Conservation (phyloP, 2,888 invertebrate species). For the Neoaliturus tenellus region DNA sequence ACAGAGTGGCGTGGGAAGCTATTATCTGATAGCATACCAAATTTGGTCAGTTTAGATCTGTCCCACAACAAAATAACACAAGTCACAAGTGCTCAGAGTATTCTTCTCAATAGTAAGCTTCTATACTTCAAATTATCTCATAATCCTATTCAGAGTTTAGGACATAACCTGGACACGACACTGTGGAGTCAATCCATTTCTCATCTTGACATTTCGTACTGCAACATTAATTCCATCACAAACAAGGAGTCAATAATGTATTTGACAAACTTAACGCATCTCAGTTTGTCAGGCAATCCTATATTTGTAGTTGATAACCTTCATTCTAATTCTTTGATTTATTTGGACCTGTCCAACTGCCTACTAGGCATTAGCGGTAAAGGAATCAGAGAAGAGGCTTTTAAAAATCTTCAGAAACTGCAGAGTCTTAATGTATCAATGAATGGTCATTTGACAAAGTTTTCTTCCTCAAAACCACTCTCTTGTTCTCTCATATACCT, state of each 20-base stretch:
- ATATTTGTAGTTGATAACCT: conserved; percentile 36
- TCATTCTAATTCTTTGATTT: conserved; percentile 2
- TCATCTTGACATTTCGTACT: conserved; percentile 41
- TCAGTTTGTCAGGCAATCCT: conserved; percentile 45
- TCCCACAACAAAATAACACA: conserved; percentile 21
- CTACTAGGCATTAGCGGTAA: conserved; percentile 24
- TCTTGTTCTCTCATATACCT: conserved; percentile 26
- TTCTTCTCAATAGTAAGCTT: conserved; percentile 12
- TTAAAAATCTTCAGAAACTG: conserved; percentile 37
- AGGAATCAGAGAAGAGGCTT: conserved; percentile 40
- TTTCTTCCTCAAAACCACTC: conserved; percentile 17
- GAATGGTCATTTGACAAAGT: conserved; percentile 40
- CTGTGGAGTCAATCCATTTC: conserved; percentile 47
- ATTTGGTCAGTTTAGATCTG: conserved; percentile 28
- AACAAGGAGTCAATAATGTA: conserved; percentile 25
- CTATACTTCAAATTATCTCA: background rate
- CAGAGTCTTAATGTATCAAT: conserved; percentile 37
- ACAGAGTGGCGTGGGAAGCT: background rate
- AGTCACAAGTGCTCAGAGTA: background rate
- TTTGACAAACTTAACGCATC: conserved; percentile 38
- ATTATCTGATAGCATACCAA: background rate
- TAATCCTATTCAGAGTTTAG: conserved; percentile 37
- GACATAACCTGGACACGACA: conserved; percentile 20
- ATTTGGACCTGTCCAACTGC: conserved; percentile 45
- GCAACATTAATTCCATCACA: conserved; percentile 33